Conservation (phyloP, 1,140 invertebrate genomes). For the Dreissena rostriformis region DNA sequence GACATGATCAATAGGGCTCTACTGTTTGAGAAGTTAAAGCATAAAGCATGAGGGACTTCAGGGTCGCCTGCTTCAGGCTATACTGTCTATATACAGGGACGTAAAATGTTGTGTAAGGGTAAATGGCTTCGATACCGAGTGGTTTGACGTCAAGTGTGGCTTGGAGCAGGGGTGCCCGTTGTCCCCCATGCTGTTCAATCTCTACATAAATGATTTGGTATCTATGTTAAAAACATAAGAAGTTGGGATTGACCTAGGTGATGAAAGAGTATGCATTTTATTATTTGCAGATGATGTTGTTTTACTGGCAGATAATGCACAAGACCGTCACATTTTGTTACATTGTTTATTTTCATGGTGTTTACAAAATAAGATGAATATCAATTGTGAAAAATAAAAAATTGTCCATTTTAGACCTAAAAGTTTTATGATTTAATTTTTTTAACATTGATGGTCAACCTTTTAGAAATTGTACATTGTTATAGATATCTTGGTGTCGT, state of each 20-base stretch:
- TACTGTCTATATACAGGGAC: background rate
- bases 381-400: too few relatives aligned
- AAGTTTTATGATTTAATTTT: too few relatives aligned
- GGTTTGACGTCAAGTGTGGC: background rate
- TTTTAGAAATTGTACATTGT: too few relatives aligned
- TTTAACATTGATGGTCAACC: too few relatives aligned
- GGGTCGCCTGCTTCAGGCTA: background rate
- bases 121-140: background rate
- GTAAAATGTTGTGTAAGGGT: conserved; percentile 13
- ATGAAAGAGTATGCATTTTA: background rate
- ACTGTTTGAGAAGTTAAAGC: background rate
- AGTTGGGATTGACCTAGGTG: background rate
- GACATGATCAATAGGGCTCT: background rate
- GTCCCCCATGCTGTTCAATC: background rate
- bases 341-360: too few relatives aligned
- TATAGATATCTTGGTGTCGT: too few relatives aligned
- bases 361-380: too few relatives aligned
- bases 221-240: background rate
- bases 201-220: conserved; percentile 21
- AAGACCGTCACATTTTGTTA: too few relatives aligned
- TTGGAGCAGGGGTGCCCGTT: background rate
- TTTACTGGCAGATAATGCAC: background rate
- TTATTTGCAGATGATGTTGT: background rate
- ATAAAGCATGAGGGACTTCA: conserved; percentile 2
- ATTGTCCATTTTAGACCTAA: too few relatives aligned